phyloP scores from a whole-genome alignment of 2,888 invertebrate genomes.

The Octonoba sinensis region DNA sequence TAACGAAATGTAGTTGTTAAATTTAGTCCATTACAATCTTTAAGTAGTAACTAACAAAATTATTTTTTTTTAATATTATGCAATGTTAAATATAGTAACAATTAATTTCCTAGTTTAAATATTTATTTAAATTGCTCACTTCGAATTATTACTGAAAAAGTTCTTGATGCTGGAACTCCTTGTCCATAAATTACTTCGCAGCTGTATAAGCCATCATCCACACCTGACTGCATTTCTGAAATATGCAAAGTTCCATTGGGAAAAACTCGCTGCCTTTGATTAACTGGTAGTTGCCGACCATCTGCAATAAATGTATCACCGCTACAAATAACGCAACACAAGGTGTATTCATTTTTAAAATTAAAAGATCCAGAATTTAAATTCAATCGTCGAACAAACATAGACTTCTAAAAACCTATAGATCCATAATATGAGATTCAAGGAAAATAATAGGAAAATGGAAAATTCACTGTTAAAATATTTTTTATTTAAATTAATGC shows the following conservation, averaged over 20 bases:
- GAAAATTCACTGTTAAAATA: no score
- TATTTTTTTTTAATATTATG: no score
- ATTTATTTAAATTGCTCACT: conserved; percentile 23
- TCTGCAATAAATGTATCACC: conserved; percentile 42
- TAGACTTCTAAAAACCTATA: no score
- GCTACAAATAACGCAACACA: not conserved
- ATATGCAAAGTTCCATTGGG: conserved; percentile 65
- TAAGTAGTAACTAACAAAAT: no score
- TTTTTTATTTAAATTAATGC: no score
- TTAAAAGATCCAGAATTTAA: not conserved
- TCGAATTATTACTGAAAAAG: conserved; percentile 47
- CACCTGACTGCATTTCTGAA: conserved; percentile 61
- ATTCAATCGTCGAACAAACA: no score
- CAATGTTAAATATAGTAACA: no score
- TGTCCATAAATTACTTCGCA: conserved; percentile 61
- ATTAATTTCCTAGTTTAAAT: no score
- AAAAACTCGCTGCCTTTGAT: conserved; percentile 64
- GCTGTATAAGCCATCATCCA: conserved; percentile 65
- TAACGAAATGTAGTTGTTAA: no score
- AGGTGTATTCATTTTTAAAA: not conserved
- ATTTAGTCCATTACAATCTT: no score
- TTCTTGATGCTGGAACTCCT: conserved; percentile 37
- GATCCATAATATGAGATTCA: no score
- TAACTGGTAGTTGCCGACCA: conserved; percentile 56
- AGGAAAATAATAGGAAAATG: no score